A percentile compares a stretch with the other conserved stretches of the same genome.
Conservation (phyloP, 2,888 invertebrate genomes). For the Ceratothoa steindachneri region DNA sequence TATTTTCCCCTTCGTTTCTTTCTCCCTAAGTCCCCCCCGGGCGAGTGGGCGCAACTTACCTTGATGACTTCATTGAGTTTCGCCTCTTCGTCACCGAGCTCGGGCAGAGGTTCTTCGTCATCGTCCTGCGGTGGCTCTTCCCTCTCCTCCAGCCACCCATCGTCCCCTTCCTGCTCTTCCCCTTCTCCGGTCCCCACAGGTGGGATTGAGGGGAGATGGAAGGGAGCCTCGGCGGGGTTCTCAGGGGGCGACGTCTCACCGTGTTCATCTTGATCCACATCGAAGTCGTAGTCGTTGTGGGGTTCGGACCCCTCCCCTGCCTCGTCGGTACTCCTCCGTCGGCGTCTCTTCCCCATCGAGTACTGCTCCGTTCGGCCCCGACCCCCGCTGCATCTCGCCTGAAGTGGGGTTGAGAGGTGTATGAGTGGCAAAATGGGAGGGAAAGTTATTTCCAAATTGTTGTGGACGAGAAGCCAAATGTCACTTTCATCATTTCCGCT, state of each 20-base stretch:
- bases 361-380: conserved; percentile 70
- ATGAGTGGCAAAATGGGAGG: too few species aligned
- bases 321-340: conserved; percentile 23
- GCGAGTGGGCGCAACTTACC: too few species aligned
- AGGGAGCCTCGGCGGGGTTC: conserved; percentile 68
- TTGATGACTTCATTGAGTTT: conserved; percentile 1
- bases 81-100: not conserved
- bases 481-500: too few species aligned
- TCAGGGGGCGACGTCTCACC: too few species aligned
- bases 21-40: too few species aligned
- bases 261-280: too few species aligned
- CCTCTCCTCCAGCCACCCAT: conserved; percentile 57
- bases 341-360: conserved; percentile 64
- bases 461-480: too few species aligned
- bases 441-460: too few species aligned
- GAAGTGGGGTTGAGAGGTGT: conserved; percentile 29
- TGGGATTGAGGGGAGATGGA: conserved; percentile 63
- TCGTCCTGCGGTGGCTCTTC: conserved; percentile 47
- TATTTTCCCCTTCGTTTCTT: too few species aligned
- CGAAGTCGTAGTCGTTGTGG: too few species aligned
- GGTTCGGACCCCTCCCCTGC: conserved; percentile 64
- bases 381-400: conserved; percentile 77
- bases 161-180: conserved; percentile 53
- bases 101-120: conserved; percentile 25
- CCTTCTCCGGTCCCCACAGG: not conserved